A percentile compares a stretch with the other conserved stretches of the same genome.
These are phyloP conservation scores for Ashinkailepas kermadecensis DNA, from an alignment of 2,888 invertebrate genomes.

Conservation along the genomic window DNA sequence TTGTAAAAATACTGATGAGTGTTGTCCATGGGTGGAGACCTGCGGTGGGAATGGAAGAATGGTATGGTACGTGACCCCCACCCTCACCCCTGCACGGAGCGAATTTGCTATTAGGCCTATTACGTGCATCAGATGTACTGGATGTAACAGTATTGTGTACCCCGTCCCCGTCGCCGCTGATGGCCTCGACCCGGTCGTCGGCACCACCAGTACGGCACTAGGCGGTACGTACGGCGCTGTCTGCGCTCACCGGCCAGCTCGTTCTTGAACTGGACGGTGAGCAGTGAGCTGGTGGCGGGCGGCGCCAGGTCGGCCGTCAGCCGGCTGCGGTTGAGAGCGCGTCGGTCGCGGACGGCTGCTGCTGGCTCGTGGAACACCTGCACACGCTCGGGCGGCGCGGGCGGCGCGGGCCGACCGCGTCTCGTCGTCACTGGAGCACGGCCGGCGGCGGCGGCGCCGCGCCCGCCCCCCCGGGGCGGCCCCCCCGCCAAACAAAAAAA, in stretches of 20 bases:
- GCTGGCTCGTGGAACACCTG: slow-evolving; percentile 10
- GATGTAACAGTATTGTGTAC: no score
- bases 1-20: no score
- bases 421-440: background rate
- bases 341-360: background rate
- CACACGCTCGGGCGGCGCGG: background rate
- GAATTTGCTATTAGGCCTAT: no score
- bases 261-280: slow-evolving; percentile 16
- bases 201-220: no score
- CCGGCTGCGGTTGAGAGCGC: background rate
- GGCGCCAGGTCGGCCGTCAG: background rate
- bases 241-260: background rate
- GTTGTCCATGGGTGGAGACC: no score
- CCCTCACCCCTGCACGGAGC: no score
- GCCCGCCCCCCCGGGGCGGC: background rate
- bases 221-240: background rate
- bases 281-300: background rate
- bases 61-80: no score
- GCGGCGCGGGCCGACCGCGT: background rate
- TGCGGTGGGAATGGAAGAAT: no score
- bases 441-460: background rate
- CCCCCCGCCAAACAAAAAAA: no score
- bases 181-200: no score
- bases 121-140: no score
- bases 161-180: no score